Conservation (phyloP, 2,797 vertebrate genomes). For the Cossypha niveicapilla region DNA sequence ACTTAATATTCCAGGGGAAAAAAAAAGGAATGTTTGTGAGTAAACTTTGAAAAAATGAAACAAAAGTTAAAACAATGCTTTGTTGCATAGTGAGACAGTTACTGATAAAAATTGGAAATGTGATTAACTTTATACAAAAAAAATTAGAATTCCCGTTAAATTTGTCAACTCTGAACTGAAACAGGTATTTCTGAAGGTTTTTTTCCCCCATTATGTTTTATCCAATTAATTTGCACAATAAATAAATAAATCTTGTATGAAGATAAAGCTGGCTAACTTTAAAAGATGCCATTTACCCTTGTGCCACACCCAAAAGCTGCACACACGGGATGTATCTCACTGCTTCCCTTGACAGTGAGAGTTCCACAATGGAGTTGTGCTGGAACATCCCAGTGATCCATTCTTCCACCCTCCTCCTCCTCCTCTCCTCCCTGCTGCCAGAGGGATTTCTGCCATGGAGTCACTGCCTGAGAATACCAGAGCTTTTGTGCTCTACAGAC, state of each 20-base stretch:
- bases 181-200: not conserved
- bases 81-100: not conserved
- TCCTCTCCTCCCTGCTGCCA: not conserved
- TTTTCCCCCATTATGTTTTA: rapidly evolving
- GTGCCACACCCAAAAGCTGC: not conserved
- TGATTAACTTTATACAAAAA: not conserved
- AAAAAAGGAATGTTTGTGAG: not conserved
- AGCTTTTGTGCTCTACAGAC: not conserved
- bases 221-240: not conserved
- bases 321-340: rapidly evolving
- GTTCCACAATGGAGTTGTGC: not conserved
- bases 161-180: not conserved
- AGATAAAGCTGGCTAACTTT: not conserved
- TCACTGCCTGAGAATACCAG: not conserved
- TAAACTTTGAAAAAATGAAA: rapidly evolving
- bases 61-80: not conserved
- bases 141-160: not conserved
- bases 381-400: not conserved
- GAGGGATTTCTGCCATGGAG: not conserved
- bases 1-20: not conserved
- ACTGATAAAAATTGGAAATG: not conserved
- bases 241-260: not conserved
- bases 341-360: rapidly evolving
- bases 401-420: not conserved
- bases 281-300: not conserved